Evolutionary conservation across 2,113 vertebrate species (phyloP), one percentile per base, ranked within the genome.

Genomic region (Piaya cayana): DNA sequence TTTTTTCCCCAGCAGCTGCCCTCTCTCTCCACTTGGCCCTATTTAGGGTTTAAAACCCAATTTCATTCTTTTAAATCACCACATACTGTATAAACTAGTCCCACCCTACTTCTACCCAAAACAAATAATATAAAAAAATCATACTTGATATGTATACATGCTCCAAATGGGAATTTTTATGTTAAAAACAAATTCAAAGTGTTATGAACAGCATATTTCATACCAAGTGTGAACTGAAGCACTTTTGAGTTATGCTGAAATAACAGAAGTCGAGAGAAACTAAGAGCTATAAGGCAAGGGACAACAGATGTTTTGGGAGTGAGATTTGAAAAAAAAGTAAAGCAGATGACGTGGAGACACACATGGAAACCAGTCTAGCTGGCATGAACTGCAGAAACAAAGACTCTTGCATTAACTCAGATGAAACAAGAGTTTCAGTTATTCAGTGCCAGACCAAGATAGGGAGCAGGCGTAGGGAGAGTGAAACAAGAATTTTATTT

Each of bases 401-500:
- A 95, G 91, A 82, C 77, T 89, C 91, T 62, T 85, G 92, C 89
- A 87, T 91, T 93, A 87, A 89, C 71, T 88, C 68, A 79, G 91
- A 95, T 96, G 89, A 97, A 96, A 95, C 82, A 95, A 87, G 74
- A 91, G 89, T 94, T 95, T 85, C 84, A 95, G 95, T 85, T 94
- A 80, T 68, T 89, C 84, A 95, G 91, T 95, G 96, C 95, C 95
- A 95, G 94, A 94, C 94, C 93, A 94, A 95, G 94, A 96, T 69
- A 94, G 84, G 93, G 91, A 96, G 91, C 95, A 96, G 95, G 82
- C 84, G 0, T 2, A 86, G 70, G 53, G 71, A 91, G 70, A 95
- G 15, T 8, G 67, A 95, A 96, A 96, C 91, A 97, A 89, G 91
- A 72, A 87, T 92, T 95, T 96, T 96, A 96, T 96, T 95, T 95